Conservation (phyloP, 2,113 vertebrate species). For the Sinosuthora webbiana region DNA sequence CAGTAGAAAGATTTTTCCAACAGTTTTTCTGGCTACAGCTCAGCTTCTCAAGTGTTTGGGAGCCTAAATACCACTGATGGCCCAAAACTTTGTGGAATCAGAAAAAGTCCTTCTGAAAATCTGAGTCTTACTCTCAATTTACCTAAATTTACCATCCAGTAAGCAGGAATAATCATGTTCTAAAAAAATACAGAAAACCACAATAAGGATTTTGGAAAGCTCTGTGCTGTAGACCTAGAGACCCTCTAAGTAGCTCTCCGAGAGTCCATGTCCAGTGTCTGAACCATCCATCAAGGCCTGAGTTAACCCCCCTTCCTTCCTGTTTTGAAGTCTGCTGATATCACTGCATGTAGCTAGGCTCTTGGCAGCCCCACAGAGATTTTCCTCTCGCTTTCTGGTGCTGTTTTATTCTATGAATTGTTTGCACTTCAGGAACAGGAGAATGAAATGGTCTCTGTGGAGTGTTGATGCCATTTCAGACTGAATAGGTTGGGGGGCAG, state of each 20-base stretch:
- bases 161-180: neutral
- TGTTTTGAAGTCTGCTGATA: neutral
- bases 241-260: neutral
- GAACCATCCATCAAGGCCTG: neutral
- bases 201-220: neutral
- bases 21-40: neutral
- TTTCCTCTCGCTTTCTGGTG: neutral
- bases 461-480: constrained; percentile 36
- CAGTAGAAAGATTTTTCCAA: neutral
- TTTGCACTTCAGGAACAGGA: constrained; percentile 48
- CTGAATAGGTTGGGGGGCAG: constrained; percentile 22
- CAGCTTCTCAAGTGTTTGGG: neutral
- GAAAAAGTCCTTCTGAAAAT: neutral
- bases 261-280: neutral
- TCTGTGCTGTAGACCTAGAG: neutral
- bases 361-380: constrained; percentile 34
- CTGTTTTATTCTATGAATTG: constrained; percentile 45
- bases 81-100: neutral
- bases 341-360: neutral
- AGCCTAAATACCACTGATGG: neutral
- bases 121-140: neutral
- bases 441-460: constrained; percentile 41
- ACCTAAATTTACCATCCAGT: neutral
- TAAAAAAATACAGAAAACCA: neutral
- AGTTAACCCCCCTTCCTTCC: neutral